Percentiles rank a stretch among this genome's conserved stretches.
phyloP scores from a whole-genome alignment of 30 jellyfish, hydroid and myxozoan species.

The Mastigias papua region DNA sequence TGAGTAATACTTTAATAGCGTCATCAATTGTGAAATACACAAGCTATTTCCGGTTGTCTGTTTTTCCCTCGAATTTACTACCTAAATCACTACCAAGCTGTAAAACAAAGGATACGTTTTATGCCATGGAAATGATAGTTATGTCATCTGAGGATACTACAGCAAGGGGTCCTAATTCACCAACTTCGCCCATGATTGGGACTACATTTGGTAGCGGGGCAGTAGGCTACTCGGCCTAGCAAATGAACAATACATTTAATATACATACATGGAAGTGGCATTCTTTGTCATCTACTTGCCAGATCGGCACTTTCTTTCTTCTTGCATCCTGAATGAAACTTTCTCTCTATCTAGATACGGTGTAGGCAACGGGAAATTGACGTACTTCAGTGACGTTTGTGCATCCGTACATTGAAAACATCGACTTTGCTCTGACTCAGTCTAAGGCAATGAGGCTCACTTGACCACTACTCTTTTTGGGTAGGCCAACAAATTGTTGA shows the following conservation, averaged over 20 bases:
- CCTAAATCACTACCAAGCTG: too few relatives aligned
- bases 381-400: not conserved
- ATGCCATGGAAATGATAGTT: too few relatives aligned
- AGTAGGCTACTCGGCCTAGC: not conserved
- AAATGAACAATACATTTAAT: not conserved
- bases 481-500: too few relatives aligned
- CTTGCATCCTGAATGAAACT: not conserved
- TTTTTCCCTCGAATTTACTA: too few relatives aligned
- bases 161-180: too few relatives aligned
- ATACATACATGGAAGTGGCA: slow-evolving; percentile 12
- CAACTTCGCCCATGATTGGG: not conserved
- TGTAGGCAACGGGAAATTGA: not conserved
- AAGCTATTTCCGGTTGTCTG: too few relatives aligned
- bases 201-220: not conserved
- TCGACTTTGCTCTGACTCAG: not conserved
- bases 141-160: too few relatives aligned
- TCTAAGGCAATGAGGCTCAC: not conserved
- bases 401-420: not conserved
- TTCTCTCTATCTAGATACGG: not conserved
- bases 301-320: not conserved
- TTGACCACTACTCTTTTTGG: too few relatives aligned
- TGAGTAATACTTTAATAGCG: too few relatives aligned
- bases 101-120: too few relatives aligned
- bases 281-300: not conserved
- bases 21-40: too few relatives aligned